These are phyloP conservation scores for Kradibia gibbosae DNA, from an alignment of 1,140 invertebrate species.

Conservation along the genomic window DNA sequence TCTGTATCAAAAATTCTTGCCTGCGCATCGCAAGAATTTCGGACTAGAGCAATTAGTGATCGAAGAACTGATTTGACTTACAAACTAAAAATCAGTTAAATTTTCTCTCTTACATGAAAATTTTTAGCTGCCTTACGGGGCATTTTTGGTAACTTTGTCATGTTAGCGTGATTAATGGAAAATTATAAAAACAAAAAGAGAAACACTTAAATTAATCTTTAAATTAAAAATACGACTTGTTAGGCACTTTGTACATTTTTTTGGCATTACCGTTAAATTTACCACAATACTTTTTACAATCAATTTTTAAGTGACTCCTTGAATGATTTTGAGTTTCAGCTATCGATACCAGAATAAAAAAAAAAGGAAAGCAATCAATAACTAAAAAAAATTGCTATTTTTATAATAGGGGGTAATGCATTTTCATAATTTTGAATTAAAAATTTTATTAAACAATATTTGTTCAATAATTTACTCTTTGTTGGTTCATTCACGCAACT, in stretches of 20 bases:
- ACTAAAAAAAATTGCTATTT: no score
- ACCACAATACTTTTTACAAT: conserved; percentile 25
- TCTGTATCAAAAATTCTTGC: background rate
- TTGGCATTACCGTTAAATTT: conserved; percentile 31
- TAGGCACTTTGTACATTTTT: conserved; percentile 49
- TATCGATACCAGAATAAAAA: no score
- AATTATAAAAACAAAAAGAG: background rate
- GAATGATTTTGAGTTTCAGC: no score
- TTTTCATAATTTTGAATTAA: no score
- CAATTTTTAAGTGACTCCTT: no score
- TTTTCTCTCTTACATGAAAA: conserved; percentile 40
- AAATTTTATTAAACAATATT: no score
- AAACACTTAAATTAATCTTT: background rate
- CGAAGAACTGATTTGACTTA: conserved; percentile 2
- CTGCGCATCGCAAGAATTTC: conserved; percentile 8
- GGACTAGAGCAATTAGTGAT: background rate
- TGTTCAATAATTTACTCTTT: no score
- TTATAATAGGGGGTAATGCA: no score
- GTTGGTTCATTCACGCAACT: background rate
- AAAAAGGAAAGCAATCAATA: no score
- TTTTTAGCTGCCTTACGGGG: conserved; percentile 33
- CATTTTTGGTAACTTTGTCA: background rate
- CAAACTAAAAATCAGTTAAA: conserved; percentile 45
- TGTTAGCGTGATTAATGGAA: background rate
- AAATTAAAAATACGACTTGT: background rate